Base-by-base conservation (phyloP, 2,113 vertebrate species). In the Vulpes ferrilata region DNA sequence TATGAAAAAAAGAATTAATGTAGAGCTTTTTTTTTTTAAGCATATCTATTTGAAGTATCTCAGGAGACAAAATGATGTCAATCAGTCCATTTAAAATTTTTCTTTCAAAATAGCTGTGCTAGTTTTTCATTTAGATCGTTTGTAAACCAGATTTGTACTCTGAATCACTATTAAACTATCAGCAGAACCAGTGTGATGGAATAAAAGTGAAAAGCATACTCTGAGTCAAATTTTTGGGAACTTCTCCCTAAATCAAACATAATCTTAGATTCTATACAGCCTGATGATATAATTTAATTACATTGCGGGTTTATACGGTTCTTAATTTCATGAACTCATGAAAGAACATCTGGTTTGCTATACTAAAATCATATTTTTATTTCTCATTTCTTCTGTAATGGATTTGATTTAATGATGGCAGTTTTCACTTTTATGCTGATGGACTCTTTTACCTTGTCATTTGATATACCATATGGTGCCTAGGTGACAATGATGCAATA, bases 311-410 rank as follows among this genome's bases (percentile, higher is more conserved):
- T 92, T 85, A 88, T 71, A 48, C 59, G 32, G 7, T 94, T 96
- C 80, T 96, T 94, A 85, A 90, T 80, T 95, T 95, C 35, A 85
- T 91, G 81, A 97, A 81, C 30, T 88, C 15, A 38, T 60, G 76
- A 88, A 97, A 85, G 35, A 84, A 95, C 92, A 97, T 88, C 69
- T 97, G 95, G 32, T 53, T 94, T 94, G 25, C 51, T 90, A 25
- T 65, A 60, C 22, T 84, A 30, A 96, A 94, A 65, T 96, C 64
- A 81, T 76, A 88, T 93, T 81, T 96, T 84, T 80, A 57, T 87
- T 94, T 93, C 22, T 88, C 59, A 38, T 76, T 97, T 95, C 30
- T 94, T 90, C 59, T 60, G 38, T 69, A 74, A 88, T 71, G 30
- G 16, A 55, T 74, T 84, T 93, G 64, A 94, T 89, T 95, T 93